Evolutionary conservation across 2,113 vertebrate species (phyloP), one percentile per base, ranked within the genome.

Genomic region (Ochotona curzoniae): DNA sequence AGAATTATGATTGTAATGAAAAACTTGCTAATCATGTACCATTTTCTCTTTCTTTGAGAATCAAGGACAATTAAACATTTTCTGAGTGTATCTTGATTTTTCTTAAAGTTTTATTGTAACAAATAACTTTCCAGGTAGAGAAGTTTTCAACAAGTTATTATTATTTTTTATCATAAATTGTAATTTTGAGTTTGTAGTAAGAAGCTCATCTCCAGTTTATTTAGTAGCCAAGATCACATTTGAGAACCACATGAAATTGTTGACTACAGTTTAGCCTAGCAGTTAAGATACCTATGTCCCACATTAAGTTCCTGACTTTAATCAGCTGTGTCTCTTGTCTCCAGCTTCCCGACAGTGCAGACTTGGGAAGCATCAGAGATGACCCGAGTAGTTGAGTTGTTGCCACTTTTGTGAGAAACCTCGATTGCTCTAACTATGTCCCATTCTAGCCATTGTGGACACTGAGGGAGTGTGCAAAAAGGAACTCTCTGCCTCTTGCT

Each of bases 41-140:
- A 83, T 93, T 87, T 91, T 93, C 20, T 87, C 83, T 28, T 94
- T 60, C 20, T 38, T 89, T 92, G 93, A 92, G 30, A 85, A 93
- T 85, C 90, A 67, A 5, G 30, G 54, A 75, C 35, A 90, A 90
- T 70, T 92, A 71, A 87, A 86, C 47, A 32, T 20, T 79, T 94
- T 89, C 23, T 87, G 18, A 89, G 26, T 51, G 5, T 1, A 47
- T 95, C 71, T 74, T 80, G 61, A 20, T 75, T 96, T 78, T 80
- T 89, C 94, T 87, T 76, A 61, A 93, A 84, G 63, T 85, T 84
- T 83, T 94, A 87, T 75, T 80, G 18, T n/a, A 63, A 1, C n/a
- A 69, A 66, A 57, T 94, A 83, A 84, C 26, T 89, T 89, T 92
- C 13, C 90, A 15, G 60, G 35, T 92, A 84, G 66, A 89, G 60